phyloP scores from a whole-genome alignment of 1,140 invertebrate species.

The Drosophila lacteicornis region DNA sequence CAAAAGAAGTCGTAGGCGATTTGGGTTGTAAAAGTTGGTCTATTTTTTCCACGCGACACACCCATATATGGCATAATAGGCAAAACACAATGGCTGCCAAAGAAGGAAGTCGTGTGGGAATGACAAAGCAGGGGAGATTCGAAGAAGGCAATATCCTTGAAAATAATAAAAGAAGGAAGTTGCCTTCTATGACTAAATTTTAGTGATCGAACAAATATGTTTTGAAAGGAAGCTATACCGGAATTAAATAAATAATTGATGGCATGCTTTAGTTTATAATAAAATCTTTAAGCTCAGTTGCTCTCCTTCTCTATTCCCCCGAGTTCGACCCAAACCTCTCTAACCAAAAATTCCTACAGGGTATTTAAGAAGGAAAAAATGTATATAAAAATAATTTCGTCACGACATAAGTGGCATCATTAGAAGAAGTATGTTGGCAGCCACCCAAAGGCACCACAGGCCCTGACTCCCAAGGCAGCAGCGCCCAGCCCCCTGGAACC shows the following conservation, averaged over 20 bases:
- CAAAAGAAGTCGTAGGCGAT: slow-evolving; percentile 23
- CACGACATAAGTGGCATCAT: slow-evolving; percentile 83
- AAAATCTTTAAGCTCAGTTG: background rate
- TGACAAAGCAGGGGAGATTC: background rate
- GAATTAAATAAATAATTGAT: too few species aligned
- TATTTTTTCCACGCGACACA: slow-evolving; percentile 34
- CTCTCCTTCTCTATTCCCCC: too few species aligned
- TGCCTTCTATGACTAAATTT: too few species aligned
- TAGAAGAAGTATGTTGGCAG: slow-evolving; percentile 73
- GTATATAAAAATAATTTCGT: slow-evolving; percentile 81
- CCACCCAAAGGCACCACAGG: slow-evolving; percentile 25
- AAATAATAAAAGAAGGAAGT: background rate
- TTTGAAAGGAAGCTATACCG: too few species aligned
- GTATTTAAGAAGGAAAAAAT: slow-evolving; percentile 55
- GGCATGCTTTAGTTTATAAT: background rate
- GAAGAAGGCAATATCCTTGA: background rate
- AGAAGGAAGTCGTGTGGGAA: slow-evolving; percentile 25
- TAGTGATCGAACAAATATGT: too few species aligned
- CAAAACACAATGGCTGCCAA: slow-evolving; percentile 23
- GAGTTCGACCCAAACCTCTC: background rate
- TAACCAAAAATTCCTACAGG: slow-evolving; percentile 7
- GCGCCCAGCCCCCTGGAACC: background rate
- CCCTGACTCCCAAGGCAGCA: slow-evolving; percentile 26
- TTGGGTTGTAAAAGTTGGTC: slow-evolving; percentile 10
- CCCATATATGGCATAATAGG: slow-evolving; percentile 37